These are phyloP conservation scores for Acridotheres tristis DNA, from an alignment of 2,797 vertebrate genomes.

Conservation along the genomic window DNA sequence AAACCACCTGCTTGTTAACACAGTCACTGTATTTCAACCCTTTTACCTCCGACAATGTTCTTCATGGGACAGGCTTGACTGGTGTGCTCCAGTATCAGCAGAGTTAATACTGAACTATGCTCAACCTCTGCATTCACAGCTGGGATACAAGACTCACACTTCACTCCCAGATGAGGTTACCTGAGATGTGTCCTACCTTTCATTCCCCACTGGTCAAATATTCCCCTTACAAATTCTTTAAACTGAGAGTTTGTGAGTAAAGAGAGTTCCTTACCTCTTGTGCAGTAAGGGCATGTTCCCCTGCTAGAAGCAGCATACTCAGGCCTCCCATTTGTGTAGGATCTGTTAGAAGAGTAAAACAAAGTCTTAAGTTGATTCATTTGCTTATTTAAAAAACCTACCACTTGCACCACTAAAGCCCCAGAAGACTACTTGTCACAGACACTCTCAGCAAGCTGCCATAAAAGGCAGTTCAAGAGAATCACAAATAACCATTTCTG, in stretches of 20 bases:
- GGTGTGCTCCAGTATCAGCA: background rate
- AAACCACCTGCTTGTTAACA: background rate
- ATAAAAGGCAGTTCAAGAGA: constrained; percentile 56
- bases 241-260: fast-evolving
- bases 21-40: background rate
- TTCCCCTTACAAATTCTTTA: background rate
- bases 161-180: background rate
- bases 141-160: background rate
- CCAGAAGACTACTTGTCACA: constrained; percentile 53
- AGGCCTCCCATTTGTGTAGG: constrained; percentile 98
- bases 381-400: constrained; percentile 34
- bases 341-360: constrained; percentile 78
- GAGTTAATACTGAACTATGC: background rate
- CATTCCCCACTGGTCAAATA: background rate
- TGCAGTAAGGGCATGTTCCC: constrained; percentile 93
- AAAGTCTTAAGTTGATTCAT: constrained; percentile 42
- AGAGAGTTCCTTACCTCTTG: constrained; percentile 84
- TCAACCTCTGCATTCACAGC: background rate
- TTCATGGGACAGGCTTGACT: background rate
- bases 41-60: background rate
- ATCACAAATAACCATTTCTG: constrained; percentile 56
- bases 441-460: constrained; percentile 35
- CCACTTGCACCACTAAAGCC: background rate
- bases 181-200: background rate
- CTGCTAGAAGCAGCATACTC: constrained; percentile 97